Conservation (phyloP, 2,113 vertebrate species). For the Sula dactylatra region DNA sequence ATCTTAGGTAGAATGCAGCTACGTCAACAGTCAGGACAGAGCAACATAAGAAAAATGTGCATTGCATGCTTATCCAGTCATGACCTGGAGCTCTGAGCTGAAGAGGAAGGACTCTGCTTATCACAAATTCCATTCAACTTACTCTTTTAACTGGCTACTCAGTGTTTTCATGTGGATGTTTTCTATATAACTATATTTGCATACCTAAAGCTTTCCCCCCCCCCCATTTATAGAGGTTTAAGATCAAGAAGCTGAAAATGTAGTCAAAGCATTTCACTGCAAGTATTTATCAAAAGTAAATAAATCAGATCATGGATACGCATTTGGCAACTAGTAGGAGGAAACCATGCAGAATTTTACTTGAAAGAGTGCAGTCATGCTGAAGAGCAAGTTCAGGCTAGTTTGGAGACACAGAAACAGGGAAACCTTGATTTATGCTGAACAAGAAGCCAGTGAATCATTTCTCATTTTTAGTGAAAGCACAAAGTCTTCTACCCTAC, state of each 20-base stretch:
- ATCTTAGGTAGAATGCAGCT: neutral
- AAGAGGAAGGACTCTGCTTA: neutral
- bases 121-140: neutral
- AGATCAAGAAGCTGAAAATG: neutral
- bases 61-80: neutral
- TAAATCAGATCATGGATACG: neutral
- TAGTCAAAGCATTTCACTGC: neutral
- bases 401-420: neutral
- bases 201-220: neutral
- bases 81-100: neutral
- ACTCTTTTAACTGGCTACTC: neutral
- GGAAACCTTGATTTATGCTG: neutral
- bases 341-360: neutral
- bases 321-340: neutral
- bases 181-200: neutral
- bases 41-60: neutral
- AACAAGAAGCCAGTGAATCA: neutral
- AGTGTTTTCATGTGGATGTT: neutral
- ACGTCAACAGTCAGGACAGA: neutral
- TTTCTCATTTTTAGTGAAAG: neutral
- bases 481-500: neutral
- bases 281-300: neutral
- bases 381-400: slow-evolving; percentile 7
- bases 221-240: neutral
- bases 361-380: neutral